Percentiles rank a stretch among this genome's conserved stretches.
Conservation (phyloP, 2,888 invertebrate species). For the Didymodactylos carnosus region DNA sequence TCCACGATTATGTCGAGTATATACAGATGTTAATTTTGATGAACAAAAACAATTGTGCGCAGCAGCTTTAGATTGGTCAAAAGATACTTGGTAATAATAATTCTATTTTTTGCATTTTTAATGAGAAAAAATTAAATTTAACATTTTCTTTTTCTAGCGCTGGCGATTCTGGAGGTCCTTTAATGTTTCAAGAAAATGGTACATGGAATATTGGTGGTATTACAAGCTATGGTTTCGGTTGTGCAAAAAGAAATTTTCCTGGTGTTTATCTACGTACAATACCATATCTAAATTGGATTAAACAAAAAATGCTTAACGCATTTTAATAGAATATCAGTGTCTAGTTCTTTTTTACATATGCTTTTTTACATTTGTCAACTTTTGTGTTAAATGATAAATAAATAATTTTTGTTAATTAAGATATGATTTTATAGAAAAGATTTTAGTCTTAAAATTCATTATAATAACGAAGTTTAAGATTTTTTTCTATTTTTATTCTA, state of each 20-base stretch:
- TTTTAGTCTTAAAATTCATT: no score
- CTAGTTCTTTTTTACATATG: no score
- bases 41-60: background rate
- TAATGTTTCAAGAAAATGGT: background rate
- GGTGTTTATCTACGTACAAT: background rate
- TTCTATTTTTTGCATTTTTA: background rate
- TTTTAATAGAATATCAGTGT: no score
- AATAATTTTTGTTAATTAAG: no score
- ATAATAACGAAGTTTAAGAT: no score
- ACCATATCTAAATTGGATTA: background rate
- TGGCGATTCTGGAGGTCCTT: background rate
- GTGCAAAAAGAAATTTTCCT: background rate
- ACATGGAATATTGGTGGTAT: background rate
- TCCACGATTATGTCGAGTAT: background rate
- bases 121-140: background rate
- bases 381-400: no score
- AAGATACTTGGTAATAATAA: background rate
- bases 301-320: background rate
- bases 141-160: background rate
- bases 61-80: slow-evolving; percentile 1
- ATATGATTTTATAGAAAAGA: no score
- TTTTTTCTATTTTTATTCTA: background rate
- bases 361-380: no score
- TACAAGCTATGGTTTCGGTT: background rate
- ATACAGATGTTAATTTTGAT: background rate